Conservation (phyloP, 2,797 vertebrate genomes). For the Caiman crocodilus region DNA sequence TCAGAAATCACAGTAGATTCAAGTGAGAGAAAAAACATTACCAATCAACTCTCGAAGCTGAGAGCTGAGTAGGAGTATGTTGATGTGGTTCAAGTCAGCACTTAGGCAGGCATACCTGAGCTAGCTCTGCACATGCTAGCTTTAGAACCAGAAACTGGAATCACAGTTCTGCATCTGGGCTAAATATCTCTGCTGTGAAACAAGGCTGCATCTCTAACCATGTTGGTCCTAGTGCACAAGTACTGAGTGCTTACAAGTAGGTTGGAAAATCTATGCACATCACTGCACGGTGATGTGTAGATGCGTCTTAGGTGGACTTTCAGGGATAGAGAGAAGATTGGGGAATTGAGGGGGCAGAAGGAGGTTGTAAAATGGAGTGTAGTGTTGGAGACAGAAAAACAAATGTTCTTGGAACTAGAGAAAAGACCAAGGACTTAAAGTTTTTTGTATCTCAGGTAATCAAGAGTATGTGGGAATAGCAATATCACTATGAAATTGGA, state of each 20-base stretch:
- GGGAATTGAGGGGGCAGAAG: not conserved
- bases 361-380: not conserved
- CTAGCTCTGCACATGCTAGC: too few species aligned
- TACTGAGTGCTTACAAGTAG: too few species aligned
- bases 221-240: too few species aligned
- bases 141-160: too few species aligned
- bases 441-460: not conserved
- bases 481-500: fast-evolving
- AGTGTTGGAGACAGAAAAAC: not conserved
- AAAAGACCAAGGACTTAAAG: not conserved
- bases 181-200: too few species aligned
- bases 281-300: too few species aligned
- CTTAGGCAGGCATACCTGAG: too few species aligned
- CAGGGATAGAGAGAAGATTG: not conserved
- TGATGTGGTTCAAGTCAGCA: too few species aligned
- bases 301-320: too few species aligned
- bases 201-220: too few species aligned
- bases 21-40: not conserved
- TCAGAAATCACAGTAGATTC: not conserved
- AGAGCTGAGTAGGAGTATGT: not conserved
- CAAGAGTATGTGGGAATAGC: not conserved
- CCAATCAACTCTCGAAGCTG: not conserved
- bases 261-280: too few species aligned
- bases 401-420: not conserved
- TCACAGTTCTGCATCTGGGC: too few species aligned